phyloP scores from a whole-genome alignment of 2,797 vertebrate genomes.

The Cercopithecus neglectus region DNA sequence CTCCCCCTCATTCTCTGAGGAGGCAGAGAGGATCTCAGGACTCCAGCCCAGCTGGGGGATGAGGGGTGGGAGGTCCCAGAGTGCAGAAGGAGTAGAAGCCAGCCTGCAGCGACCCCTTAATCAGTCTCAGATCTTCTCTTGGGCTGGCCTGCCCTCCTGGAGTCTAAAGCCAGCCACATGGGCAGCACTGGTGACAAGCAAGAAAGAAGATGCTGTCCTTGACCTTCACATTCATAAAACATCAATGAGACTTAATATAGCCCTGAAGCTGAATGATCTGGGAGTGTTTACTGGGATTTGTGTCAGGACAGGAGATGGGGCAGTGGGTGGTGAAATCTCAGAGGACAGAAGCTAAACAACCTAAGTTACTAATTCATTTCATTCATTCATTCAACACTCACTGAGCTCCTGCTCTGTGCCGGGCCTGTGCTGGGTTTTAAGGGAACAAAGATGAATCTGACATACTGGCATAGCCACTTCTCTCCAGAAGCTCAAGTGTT shows the following conservation, averaged over 20 bases:
- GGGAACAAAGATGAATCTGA: background rate
- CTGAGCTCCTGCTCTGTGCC: background rate
- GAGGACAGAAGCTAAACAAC: background rate
- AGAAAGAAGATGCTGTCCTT: conserved; percentile 58
- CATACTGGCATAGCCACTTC: background rate
- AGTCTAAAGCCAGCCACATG: background rate
- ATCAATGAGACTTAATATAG: conserved; percentile 79
- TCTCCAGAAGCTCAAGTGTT: background rate
- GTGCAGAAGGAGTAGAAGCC: background rate
- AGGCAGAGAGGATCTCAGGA: background rate
- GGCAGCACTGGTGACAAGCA: background rate
- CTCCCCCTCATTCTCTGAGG: background rate
- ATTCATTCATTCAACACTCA: background rate
- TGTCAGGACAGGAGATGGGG: background rate
- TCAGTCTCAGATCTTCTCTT: background rate
- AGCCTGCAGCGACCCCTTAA: background rate
- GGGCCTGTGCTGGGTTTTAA: background rate
- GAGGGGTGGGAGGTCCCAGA: background rate
- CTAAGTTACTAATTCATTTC: background rate
- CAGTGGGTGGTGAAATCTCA: background rate
- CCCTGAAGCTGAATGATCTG: conserved; percentile 36
- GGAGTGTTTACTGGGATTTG: background rate
- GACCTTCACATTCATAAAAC: conserved; percentile 82
- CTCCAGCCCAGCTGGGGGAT: background rate
- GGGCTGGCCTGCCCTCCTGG: background rate